These are phyloP conservation scores for Labeo calbasu DNA, from an alignment of 2,797 vertebrate species.

Conservation along the genomic window DNA sequence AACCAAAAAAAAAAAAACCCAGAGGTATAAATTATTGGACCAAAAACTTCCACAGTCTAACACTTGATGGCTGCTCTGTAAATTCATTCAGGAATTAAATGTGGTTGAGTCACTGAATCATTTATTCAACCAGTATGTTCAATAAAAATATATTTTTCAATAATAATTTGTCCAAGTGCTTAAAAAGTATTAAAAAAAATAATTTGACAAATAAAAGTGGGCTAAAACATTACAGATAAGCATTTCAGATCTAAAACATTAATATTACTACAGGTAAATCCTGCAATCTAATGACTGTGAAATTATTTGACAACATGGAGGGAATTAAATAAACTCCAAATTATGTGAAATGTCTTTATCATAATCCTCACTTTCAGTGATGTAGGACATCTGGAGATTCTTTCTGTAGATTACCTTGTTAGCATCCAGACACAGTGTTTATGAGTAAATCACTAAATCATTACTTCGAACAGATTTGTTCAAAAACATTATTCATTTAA, in stretches of 20 bases:
- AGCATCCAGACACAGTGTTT: not conserved
- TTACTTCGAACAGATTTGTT: not conserved
- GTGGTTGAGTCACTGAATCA: not conserved
- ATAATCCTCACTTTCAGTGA: not conserved
- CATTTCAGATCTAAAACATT: not conserved
- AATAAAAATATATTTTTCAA: not conserved
- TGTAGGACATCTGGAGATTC: not conserved
- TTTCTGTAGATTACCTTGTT: not conserved
- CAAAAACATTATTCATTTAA: not conserved
- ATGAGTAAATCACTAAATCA: not conserved
- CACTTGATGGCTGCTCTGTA: too few species aligned
- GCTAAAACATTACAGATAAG: not conserved
- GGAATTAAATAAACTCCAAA: not conserved
- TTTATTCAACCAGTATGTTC: not conserved
- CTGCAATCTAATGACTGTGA: not conserved
- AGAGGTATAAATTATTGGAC: too few species aligned
- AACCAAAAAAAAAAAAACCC: too few species aligned
- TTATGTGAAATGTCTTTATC: not conserved
- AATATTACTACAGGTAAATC: not conserved
- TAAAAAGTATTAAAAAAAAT: not conserved
- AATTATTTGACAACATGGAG: not conserved
- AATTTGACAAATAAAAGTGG: not conserved
- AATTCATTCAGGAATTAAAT: not conserved
- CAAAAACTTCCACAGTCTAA: too few species aligned
- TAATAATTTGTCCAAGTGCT: not conserved